phyloP scores from a whole-genome alignment of 2,888 invertebrate species.

The Zygaena filipendulae region DNA sequence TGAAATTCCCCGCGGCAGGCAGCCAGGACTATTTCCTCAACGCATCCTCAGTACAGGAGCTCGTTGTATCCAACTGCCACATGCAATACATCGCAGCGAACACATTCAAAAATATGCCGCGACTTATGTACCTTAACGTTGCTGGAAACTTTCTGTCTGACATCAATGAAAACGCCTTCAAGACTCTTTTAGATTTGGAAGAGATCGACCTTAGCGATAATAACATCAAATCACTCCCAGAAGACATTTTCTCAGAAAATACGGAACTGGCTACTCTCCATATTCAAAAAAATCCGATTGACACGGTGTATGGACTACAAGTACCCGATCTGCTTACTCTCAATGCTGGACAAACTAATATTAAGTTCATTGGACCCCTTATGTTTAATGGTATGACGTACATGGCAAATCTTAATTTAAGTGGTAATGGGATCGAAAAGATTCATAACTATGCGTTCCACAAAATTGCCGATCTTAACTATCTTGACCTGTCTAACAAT shows the following conservation, averaged over 20 bases:
- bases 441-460: slow-evolving; percentile 77
- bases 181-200: slow-evolving; percentile 71
- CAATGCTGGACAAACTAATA: slow-evolving; percentile 75
- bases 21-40: slow-evolving; percentile 64
- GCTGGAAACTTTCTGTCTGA: slow-evolving; percentile 74
- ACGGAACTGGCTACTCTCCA: slow-evolving; percentile 74
- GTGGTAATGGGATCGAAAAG: slow-evolving; percentile 74
- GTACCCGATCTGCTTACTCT: slow-evolving; percentile 73
- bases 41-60: slow-evolving; percentile 74
- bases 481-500: slow-evolving; percentile 80
- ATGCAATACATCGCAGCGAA: slow-evolving; percentile 72
- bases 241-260: slow-evolving; percentile 74
- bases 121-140: slow-evolving; percentile 74
- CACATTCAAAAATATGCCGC: slow-evolving; percentile 73
- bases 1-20: slow-evolving; percentile 53
- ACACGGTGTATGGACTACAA: slow-evolving; percentile 70
- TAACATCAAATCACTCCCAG: slow-evolving; percentile 70
- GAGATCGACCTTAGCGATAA: slow-evolving; percentile 81
- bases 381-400: slow-evolving; percentile 73
- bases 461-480: slow-evolving; percentile 72
- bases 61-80: slow-evolving; percentile 77
- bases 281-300: slow-evolving; percentile 75
- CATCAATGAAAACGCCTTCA: slow-evolving; percentile 71
- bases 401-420: slow-evolving; percentile 74
- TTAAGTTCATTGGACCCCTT: slow-evolving; percentile 71